These are phyloP conservation scores for Gonocerus acuteangulatus DNA, from an alignment of 2,888 invertebrate genomes.

Conservation along the genomic window DNA sequence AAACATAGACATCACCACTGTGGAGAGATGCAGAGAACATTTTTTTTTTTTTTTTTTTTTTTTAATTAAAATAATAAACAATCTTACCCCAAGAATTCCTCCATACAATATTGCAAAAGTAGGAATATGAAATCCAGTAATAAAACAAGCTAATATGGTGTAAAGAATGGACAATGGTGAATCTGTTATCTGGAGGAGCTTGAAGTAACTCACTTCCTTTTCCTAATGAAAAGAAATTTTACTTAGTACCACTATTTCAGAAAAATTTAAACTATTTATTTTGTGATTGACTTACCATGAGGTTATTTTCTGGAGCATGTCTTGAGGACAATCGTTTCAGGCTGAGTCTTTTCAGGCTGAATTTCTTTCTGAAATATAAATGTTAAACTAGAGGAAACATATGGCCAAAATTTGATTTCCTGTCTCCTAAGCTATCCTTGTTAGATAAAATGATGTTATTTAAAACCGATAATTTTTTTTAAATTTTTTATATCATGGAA, in stretches of 20 bases:
- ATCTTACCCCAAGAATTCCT: constrained; percentile 63
- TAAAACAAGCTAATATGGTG: constrained; percentile 55
- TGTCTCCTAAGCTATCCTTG: too few species aligned
- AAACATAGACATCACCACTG: too few species aligned
- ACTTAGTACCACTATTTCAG: not conserved
- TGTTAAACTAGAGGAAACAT: too few species aligned
- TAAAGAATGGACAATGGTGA: constrained; percentile 61
- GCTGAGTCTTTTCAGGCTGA: not conserved
- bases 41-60: too few species aligned
- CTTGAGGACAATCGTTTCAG: not conserved
- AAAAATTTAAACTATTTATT: not conserved
- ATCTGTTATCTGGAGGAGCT: constrained; percentile 57
- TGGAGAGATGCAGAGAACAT: too few species aligned
- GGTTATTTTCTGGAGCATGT: not conserved
- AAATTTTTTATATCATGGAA: too few species aligned
- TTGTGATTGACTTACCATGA: not conserved
- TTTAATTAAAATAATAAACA: too few species aligned
- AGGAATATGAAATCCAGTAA: constrained; percentile 64
- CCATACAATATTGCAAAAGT: constrained; percentile 69
- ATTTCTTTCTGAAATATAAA: too few species aligned
- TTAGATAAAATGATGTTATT: too few species aligned
- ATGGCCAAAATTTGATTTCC: too few species aligned
- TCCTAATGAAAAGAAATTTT: not conserved
- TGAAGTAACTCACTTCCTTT: constrained; percentile 44
- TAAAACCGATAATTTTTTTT: too few species aligned